Evolutionary conservation across 1,140 invertebrate genomes (phyloP).

Genomic region (Dermatophagoides farinae): DNA sequence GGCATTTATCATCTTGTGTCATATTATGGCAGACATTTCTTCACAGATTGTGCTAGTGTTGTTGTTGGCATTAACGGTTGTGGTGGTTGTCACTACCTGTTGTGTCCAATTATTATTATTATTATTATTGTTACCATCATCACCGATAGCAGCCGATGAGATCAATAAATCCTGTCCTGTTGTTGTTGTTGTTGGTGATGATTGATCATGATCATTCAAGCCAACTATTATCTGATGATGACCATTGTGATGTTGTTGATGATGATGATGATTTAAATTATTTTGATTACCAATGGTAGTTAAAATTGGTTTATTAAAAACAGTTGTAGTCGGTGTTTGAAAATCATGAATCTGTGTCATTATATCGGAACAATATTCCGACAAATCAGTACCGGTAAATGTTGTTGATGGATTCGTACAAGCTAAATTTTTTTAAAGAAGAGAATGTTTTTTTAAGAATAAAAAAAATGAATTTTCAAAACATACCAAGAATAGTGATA

Average conservation of each 20-base stretch:
- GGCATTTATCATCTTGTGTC: no score
- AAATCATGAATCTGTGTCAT: not conserved
- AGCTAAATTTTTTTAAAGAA: not conserved
- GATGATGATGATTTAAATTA: not conserved
- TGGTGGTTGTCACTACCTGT: no score
- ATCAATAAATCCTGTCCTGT: not conserved
- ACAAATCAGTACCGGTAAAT: no score
- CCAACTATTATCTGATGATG: no score
- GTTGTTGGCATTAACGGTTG: no score
- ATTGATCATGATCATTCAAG: not conserved
- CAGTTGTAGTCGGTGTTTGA: not conserved
- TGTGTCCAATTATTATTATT: no score
- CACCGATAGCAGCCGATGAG: no score
- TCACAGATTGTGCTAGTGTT: no score
- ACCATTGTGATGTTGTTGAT: not conserved
- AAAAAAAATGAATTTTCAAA: not conserved
- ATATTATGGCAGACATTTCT: no score
- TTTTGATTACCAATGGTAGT: not conserved
- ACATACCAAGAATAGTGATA: constrained; percentile 1
- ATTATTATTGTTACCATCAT: no score
- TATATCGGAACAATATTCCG: no score
- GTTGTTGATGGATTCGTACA: not conserved
- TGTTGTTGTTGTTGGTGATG: not conserved
- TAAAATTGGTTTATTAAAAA: no score
- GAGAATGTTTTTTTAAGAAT: not conserved